Conservation (phyloP, 2,797 vertebrate genomes). For the Poecilia velifera region DNA sequence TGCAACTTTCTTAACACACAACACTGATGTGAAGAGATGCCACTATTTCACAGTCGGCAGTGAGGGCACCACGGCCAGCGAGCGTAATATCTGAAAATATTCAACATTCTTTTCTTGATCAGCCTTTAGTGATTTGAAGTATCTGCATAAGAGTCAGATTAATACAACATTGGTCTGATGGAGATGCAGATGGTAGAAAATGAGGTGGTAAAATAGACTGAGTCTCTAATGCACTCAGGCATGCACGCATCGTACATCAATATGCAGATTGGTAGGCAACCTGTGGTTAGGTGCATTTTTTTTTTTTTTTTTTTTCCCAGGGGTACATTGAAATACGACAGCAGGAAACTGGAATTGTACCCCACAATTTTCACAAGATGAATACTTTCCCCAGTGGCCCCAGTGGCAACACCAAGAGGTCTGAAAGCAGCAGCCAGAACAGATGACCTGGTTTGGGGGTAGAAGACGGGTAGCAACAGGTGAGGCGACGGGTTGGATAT, state of each 20-base stretch:
- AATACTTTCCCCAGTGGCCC: background rate
- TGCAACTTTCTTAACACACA: slow-evolving; percentile 28
- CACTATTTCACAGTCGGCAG: slow-evolving; percentile 32
- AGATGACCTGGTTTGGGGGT: slow-evolving; percentile 27
- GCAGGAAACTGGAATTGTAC: background rate
- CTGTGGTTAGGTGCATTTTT: background rate
- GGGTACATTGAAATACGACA: background rate
- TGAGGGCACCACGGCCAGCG: slow-evolving; percentile 13
- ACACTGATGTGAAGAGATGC: slow-evolving; percentile 43
- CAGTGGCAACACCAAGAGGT: background rate
- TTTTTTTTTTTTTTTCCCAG: no score
- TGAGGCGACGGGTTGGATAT: slow-evolving; percentile 40
- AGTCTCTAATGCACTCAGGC: background rate
- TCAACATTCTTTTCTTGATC: slow-evolving; percentile 35
- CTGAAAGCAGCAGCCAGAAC: slow-evolving; percentile 1
- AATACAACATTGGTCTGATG: background rate
- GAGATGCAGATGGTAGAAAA: background rate
- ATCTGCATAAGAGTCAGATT: slow-evolving; percentile 5
- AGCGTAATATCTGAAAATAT: slow-evolving; percentile 33
- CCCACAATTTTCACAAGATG: background rate
- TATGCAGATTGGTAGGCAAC: background rate
- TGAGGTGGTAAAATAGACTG: background rate
- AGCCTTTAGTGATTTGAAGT: slow-evolving; percentile 24
- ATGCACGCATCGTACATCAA: background rate
- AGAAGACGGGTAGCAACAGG: slow-evolving; percentile 35